Percentiles rank a stretch among this genome's conserved stretches.
Conservation (phyloP, 1,140 invertebrate species). For the Helicorthomorpha holstii region DNA sequence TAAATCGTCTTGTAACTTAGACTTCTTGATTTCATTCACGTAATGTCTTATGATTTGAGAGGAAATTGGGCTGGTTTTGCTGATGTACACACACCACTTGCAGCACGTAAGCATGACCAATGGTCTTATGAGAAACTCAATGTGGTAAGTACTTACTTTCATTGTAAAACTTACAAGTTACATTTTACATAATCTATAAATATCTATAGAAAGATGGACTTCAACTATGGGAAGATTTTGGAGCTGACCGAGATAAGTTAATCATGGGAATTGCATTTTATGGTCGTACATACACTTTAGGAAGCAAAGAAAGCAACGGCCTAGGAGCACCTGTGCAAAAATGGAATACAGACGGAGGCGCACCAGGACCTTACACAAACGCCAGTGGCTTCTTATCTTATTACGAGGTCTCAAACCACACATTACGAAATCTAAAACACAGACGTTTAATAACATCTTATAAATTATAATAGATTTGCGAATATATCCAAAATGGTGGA, state of each 20-base stretch:
- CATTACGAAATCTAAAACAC: background rate
- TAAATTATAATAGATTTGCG: constrained; percentile 45
- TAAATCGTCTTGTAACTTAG: constrained; percentile 6
- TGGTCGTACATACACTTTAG: constrained; percentile 61
- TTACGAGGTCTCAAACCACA: constrained; percentile 46
- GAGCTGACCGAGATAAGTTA: constrained; percentile 68
- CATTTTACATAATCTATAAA: background rate
- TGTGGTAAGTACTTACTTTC: constrained; percentile 41
- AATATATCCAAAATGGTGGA: constrained; percentile 41
- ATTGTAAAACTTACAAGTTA: background rate
- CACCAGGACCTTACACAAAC: constrained; percentile 58
- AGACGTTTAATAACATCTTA: background rate
- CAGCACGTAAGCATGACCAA: constrained; percentile 57
- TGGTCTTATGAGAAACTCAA: constrained; percentile 75
- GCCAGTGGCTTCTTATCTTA: constrained; percentile 73
- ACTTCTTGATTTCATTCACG: constrained; percentile 57
- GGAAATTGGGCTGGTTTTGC: constrained; percentile 84
- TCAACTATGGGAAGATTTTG: constrained; percentile 65
- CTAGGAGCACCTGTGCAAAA: constrained; percentile 67
- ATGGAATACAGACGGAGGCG: constrained; percentile 45
- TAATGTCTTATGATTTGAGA: constrained; percentile 78
- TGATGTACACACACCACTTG: constrained; percentile 67
- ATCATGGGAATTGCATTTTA: constrained; percentile 76
- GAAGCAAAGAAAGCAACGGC: constrained; percentile 56
- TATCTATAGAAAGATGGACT: constrained; percentile 57